Conservation (phyloP, 2,888 invertebrate genomes). For the Pristionchus exspectatus region DNA sequence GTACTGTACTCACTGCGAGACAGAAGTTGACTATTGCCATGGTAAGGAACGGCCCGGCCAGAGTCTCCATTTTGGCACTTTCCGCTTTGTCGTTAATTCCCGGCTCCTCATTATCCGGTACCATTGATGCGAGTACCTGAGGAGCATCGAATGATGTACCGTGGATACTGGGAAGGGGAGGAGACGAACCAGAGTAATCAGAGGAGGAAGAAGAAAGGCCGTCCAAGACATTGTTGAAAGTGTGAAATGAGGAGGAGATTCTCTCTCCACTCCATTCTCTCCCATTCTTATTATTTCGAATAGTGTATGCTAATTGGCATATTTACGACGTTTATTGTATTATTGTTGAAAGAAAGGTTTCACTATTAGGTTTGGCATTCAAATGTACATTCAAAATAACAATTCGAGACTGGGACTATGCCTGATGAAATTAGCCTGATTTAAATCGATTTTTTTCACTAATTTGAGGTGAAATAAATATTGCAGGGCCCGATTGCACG, state of each 20-base stretch:
- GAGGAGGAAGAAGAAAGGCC: constrained; percentile 9
- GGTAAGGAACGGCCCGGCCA: background rate
- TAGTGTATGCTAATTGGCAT: background rate
- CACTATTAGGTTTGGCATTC: background rate
- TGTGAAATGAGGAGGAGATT: background rate
- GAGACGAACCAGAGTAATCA: constrained; percentile 18
- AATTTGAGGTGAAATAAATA: background rate
- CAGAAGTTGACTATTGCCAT: constrained; percentile 18
- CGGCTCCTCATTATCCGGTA: background rate
- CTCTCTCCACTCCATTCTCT: background rate
- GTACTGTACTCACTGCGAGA: background rate
- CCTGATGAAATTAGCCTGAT: no score
- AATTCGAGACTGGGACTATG: no score
- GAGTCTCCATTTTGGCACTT: background rate
- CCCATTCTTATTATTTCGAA: background rate
- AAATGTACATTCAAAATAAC: background rate
- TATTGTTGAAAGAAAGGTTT: background rate
- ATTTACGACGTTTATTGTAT: background rate
- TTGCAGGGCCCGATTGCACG: constrained; percentile 17
- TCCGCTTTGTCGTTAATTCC: background rate
- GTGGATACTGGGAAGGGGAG: background rate
- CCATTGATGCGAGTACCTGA: background rate
- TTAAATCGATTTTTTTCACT: no score
- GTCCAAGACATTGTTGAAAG: background rate
- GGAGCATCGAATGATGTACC: background rate